Evolutionary conservation across 2,797 vertebrate species (phyloP).

Genomic region (Triplophysa bombifrons): DNA sequence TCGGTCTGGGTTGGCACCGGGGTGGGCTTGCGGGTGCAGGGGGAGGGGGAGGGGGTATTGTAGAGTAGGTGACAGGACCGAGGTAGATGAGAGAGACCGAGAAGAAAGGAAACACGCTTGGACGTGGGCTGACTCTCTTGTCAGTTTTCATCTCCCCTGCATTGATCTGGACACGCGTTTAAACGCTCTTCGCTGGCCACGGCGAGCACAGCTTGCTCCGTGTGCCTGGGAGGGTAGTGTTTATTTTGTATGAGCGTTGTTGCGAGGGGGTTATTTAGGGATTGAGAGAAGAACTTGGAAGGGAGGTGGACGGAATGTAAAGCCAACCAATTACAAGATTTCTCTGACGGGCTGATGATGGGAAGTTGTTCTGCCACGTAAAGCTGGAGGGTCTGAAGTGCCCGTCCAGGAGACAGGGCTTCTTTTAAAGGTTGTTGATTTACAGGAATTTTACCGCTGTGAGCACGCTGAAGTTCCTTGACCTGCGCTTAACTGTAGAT

Average conservation of each 20-base stretch:
- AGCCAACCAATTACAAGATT: constrained; percentile 27
- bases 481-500: constrained; percentile 17
- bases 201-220: constrained; percentile 12
- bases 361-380: constrained; percentile 31
- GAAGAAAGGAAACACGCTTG: constrained; percentile 64
- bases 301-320: constrained; percentile 20
- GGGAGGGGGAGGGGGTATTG: not conserved
- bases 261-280: constrained; percentile 42
- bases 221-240: constrained; percentile 38
- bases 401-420: not conserved
- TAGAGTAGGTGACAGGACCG: constrained; percentile 24
- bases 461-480: constrained; percentile 27
- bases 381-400: constrained; percentile 44
- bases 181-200: constrained; percentile 69
- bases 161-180: constrained; percentile 67
- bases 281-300: constrained; percentile 51
- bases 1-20: constrained; percentile 1
- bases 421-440: constrained; percentile 28
- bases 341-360: constrained; percentile 21
- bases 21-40: not conserved
- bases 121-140: constrained; percentile 76
- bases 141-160: constrained; percentile 74
- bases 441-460: constrained; percentile 23
- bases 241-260: constrained; percentile 10
- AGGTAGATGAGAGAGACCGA: not conserved